Base-by-base conservation (phyloP, 2,113 vertebrate genomes). In the Anser cygnoides region DNA sequence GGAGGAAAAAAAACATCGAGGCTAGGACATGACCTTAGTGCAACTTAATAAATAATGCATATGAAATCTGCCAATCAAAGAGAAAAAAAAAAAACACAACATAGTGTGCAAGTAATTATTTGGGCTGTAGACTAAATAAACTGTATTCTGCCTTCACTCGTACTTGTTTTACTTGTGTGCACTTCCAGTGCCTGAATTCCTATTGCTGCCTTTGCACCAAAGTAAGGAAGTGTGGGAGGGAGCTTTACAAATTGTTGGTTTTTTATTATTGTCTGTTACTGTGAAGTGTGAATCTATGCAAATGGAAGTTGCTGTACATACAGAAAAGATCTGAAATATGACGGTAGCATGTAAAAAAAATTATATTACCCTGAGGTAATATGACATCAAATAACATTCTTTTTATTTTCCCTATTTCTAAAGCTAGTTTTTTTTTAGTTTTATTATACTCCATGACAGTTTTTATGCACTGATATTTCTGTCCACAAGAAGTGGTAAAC, bases 1-100 rank as follows among this genome's bases (percentile, higher is more conserved):
- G 19, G 58, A 49, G 4, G 16, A 43, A n/a, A 66, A 41, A 71
- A 54, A 15, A 0, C 13, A 74, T 12, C 74, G 50, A 92, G 55
- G 17, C 50, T 67, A 17, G n/a, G 63, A 77, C 20, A 1, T 86
- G 92, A 90, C 85, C 87, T 83, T 85, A 91, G 82, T 83, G 71
- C 28, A 95, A 29, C 26, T 58, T 86, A 74, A 96, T 94, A 93
- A 95, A 92, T 92, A 92, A 91, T 91, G 78, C 55, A 93, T 90
- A 16, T 49, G 78, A 89, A 84, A 71, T 74, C 72, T 94, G 84
- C 72, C 75, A 88, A 29, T 86, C 72, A 78, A 59, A 83, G 39
- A 65, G 13, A 21, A 13, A 91, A 79, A 87, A 68, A 31, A 2
- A 74, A 61, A 29, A 1, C 16, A 2, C 7, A 41, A 12, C 6